Base-by-base conservation (phyloP, 2,888 invertebrate species). In the Nemotelus pantherinus region DNA sequence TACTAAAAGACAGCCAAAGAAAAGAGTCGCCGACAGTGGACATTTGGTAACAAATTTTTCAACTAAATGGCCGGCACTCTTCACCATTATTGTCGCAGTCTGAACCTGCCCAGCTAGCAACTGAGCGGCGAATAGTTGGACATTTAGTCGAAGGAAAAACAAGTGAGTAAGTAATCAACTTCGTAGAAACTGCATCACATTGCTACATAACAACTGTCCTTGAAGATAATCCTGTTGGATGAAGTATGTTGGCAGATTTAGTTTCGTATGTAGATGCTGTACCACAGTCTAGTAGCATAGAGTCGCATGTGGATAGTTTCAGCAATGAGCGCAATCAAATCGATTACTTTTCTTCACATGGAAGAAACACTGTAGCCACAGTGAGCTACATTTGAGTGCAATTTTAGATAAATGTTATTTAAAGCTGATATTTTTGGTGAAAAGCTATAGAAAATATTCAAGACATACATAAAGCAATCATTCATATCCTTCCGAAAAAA, bases 31-130 rank as follows among this genome's bases (percentile, higher is more conserved):
- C 55, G 71, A 71, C 71, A 71, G 57, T 55, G 57, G 55, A 71
- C 57, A 71, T 71, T 71, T 57, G 57, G 71, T 45, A 55, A 71
- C 71, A 55, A 68, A 71, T 71, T 71, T 71, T 39, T 71, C 71
- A 71, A 57, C 71, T 71, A 71, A 71, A 71, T 57, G 57, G 71
- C 41, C 71, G 71, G 71, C 71, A 71, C 45, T 60, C 5, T 50
- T 50, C 60, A 65, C 65, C 41, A 65, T 65, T 25, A 25, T 25
- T 25, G 25, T 63, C 65, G 45, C 60, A 60, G 43, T 5, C 60
- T 39, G 3, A 5, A 43, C 3, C 48, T 6, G 7, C 39, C 47
- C 3, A 25, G 48, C 41, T 25, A 6, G 39, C 68, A 4, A 25
- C 44, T 9, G 44, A 47, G 6, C 4, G 63, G 63, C 9, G 25